Evolutionary conservation across 2,797 vertebrate species (phyloP).

Genomic region (Martes flavigula): DNA sequence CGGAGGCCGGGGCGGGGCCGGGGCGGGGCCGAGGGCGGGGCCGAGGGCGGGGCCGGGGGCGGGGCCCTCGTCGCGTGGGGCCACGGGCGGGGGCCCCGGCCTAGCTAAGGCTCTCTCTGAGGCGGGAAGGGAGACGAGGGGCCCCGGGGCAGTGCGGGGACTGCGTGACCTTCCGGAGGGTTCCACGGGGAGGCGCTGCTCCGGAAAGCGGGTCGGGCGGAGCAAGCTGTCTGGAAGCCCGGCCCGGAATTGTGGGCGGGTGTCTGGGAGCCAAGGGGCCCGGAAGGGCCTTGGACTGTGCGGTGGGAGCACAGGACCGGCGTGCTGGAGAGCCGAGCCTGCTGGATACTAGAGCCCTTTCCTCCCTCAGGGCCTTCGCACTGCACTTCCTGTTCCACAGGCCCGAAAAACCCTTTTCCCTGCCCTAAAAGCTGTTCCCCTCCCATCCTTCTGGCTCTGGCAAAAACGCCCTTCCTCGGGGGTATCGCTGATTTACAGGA

Average conservation of each 20-base stretch:
- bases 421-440: background rate
- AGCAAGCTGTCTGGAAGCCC: background rate
- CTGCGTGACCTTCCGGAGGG: background rate
- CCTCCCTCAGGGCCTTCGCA: background rate
- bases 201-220: background rate
- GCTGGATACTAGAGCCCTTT: too few species aligned
- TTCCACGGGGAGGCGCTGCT: background rate
- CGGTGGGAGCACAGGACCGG: background rate
- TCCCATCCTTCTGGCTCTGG: background rate
- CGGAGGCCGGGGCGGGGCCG: background rate
- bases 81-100: background rate
- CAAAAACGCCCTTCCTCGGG: background rate
- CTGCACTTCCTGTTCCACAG: background rate
- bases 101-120: background rate
- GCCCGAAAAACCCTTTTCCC: background rate
- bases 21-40: background rate
- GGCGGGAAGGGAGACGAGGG: background rate
- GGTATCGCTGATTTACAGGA: background rate
- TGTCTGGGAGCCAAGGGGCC: background rate
- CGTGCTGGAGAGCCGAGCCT: background rate
- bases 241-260: background rate
- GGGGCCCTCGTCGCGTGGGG: accelerated
- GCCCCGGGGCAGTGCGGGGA: too few species aligned
- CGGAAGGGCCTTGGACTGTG: background rate
- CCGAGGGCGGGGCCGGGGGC: background rate